Evolutionary conservation across 2,797 vertebrate species (phyloP).

Genomic region (Hippopotamyrus pictus): DNA sequence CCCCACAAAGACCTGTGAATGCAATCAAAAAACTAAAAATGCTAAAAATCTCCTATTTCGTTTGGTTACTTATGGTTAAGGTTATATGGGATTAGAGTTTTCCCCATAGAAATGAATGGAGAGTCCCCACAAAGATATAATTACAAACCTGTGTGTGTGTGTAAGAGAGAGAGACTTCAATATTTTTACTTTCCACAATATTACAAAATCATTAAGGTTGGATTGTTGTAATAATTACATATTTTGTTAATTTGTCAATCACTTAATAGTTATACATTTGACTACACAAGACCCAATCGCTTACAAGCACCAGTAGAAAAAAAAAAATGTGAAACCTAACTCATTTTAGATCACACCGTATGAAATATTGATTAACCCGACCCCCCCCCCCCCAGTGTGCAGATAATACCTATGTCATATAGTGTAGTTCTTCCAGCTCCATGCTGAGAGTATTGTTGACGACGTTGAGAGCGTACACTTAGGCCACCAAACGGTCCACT

Average conservation of each 20-base stretch:
- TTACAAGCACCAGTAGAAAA: neutral
- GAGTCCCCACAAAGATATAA: neutral
- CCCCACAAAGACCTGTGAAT: neutral
- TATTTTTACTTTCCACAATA: neutral
- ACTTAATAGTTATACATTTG: neutral
- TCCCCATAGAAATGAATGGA: neutral
- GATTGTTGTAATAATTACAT: neutral
- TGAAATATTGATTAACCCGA: constrained; percentile 82
- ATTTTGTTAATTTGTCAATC: neutral
- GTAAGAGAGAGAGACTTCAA: too few relatives aligned
- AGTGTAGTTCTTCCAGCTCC: constrained; percentile 40
- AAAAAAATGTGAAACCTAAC: neutral
- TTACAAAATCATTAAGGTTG: neutral
- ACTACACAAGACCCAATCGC: neutral
- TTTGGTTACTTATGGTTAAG: neutral
- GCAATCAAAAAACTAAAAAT: neutral
- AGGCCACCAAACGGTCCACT: constrained; percentile 74
- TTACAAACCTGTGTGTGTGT: neutral
- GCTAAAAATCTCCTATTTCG: too few relatives aligned
- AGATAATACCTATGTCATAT: constrained; percentile 65
- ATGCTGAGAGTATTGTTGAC: constrained; percentile 61
- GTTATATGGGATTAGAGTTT: neutral
- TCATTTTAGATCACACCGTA: constrained; percentile 22
- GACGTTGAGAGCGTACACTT: constrained; percentile 51
- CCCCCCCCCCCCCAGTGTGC: constrained; percentile 66